Base-by-base conservation (phyloP, 2,797 vertebrate genomes). In the Rhyacichthys aspro region DNA sequence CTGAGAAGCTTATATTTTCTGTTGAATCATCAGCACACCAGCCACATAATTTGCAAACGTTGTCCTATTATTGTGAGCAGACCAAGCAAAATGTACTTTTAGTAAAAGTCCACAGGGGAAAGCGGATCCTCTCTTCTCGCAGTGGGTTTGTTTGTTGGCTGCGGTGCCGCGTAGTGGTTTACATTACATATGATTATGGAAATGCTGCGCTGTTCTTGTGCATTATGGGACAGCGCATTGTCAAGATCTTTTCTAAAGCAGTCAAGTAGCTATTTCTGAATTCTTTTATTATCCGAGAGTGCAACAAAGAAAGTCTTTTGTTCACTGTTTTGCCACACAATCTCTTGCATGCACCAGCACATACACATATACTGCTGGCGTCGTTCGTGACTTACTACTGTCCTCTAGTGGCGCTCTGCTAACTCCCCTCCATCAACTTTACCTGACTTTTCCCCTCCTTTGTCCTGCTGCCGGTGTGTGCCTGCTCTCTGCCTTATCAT, bases 361-460 rank as follows among this genome's bases (percentile, higher is more conserved):
- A 68, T 43, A 63, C 76, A 60, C 69, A 57, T 16, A 8, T 16
- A 53, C 8, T 75, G 81, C 72, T 59, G 43, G 66, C 77, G 56
- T 92, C 75, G 93, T 95, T 87, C 92, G 88, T 95, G 95, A 97
- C 95, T 98, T 96, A 95, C 94, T 99, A 96, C 95, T 98, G 97
- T 94, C 96, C 96, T 94, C 97, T 98, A 97, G 96, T 96, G 96
- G 94, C 55, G 59, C 65, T 65, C 34, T 0, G 17, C 46, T 6
- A 55, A 64, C 71, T 76, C 73, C 71, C 58, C 48, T 84, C 70
- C 72, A 73, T 85, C 72, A 83, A 79, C 79, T 84, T 81, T 73
- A 86, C 84, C 86, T 88, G 84, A 81, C 78, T 78, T 69, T 72
- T 71, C 43, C 66, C 44, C 56, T 52, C 57, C 43, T 68, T 49